Evolutionary conservation across 2,797 vertebrate genomes (phyloP).

Genomic region (Sparus aurata): DNA sequence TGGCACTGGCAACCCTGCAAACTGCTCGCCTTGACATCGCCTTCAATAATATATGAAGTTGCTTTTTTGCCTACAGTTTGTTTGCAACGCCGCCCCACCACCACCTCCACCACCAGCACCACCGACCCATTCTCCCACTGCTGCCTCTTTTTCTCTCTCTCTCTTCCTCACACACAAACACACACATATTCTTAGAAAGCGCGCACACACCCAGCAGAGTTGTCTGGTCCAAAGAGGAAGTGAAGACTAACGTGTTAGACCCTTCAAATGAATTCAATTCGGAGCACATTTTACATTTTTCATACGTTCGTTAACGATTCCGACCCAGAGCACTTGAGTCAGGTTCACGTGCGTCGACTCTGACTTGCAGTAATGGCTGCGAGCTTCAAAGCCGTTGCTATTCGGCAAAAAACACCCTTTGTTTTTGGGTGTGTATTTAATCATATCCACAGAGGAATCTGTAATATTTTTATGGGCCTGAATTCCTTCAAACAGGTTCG

Average conservation of each 20-base stretch:
- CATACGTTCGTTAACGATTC: not conserved
- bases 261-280: not conserved
- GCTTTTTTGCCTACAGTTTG: slow-evolving; percentile 90
- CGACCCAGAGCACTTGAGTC: not conserved
- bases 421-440: not conserved
- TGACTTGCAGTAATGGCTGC: not conserved
- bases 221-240: slow-evolving; percentile 32
- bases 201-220: slow-evolving; percentile 28
- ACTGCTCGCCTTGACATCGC: slow-evolving; percentile 88
- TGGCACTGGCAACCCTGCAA: slow-evolving; percentile 86
- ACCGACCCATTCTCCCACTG: slow-evolving; percentile 32
- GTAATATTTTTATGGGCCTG: not conserved
- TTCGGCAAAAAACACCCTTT: not conserved
- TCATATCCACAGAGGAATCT: not conserved
- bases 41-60: slow-evolving; percentile 91
- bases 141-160: slow-evolving; percentile 25
- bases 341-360: not conserved
- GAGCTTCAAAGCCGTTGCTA: not conserved
- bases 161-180: not conserved
- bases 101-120: slow-evolving; percentile 5
- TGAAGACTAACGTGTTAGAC: not conserved
- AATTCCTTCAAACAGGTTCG: slow-evolving; percentile 5
- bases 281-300: slow-evolving; percentile 18
- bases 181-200: slow-evolving; percentile 15
- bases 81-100: slow-evolving; percentile 68